Conservation (phyloP, 2,113 vertebrate species). For the Ovis canadensis region DNA sequence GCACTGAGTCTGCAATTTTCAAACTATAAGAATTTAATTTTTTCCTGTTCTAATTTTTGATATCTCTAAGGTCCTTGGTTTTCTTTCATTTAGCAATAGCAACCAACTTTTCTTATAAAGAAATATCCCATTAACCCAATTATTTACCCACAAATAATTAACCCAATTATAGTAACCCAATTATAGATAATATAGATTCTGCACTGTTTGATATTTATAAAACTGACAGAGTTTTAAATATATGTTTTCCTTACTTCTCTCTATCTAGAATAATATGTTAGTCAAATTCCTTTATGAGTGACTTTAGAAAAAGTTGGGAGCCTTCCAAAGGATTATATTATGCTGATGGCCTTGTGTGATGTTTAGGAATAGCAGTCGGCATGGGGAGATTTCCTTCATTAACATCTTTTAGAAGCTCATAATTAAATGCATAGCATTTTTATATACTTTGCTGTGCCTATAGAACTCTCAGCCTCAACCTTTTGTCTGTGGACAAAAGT, state of each 20-base stretch:
- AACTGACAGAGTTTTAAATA: constrained; percentile 23
- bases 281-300: neutral
- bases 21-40: neutral
- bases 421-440: neutral
- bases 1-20: constrained; percentile 17
- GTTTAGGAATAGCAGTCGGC: neutral
- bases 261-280: neutral
- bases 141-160: constrained; percentile 32
- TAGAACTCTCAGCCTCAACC: neutral
- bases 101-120: constrained; percentile 3
- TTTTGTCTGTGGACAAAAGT: neutral
- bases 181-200: neutral
- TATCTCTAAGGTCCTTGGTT: neutral
- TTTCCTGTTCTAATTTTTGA: constrained; percentile 20
- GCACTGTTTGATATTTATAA: neutral
- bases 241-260: neutral
- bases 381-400: neutral
- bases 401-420: neutral
- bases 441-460: neutral
- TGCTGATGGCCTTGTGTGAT: neutral
- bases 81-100: neutral
- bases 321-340: neutral
- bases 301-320: neutral
- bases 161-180: neutral
- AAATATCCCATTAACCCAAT: constrained; percentile 30